phyloP scores from a whole-genome alignment of 2,113 vertebrate genomes.

The Cariama cristata region DNA sequence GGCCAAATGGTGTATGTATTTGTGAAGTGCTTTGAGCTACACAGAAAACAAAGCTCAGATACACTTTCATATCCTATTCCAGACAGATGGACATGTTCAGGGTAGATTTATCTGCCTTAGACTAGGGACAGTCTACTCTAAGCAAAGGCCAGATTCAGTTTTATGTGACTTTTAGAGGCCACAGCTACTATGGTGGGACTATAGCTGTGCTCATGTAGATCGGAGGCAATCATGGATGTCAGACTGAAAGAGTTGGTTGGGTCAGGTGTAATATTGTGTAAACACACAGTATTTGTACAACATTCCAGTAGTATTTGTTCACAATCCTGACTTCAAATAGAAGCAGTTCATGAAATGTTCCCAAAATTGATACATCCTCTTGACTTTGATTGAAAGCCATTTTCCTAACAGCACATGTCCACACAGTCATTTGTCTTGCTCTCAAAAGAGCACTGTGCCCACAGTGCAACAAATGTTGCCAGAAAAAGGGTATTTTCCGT shows the following conservation, averaged over 20 bases:
- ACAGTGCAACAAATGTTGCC: background rate
- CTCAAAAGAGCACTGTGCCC: background rate
- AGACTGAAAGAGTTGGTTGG: background rate
- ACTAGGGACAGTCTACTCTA: background rate
- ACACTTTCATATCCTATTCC: background rate
- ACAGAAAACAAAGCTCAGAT: background rate
- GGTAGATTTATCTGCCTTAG: background rate
- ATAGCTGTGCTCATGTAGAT: background rate
- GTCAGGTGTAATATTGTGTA: background rate
- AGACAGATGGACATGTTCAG: background rate
- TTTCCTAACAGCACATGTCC: background rate
- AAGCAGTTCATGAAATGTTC: background rate
- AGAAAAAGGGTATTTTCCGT: background rate
- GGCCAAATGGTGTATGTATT: background rate
- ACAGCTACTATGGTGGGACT: background rate
- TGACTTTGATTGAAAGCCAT: slow-evolving; percentile 8
- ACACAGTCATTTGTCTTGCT: background rate
- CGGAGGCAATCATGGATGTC: background rate
- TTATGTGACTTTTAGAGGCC: background rate
- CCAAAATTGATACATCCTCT: background rate
- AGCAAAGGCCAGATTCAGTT: background rate
- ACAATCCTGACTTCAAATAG: background rate
- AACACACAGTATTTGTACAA: background rate
- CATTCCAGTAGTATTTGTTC: background rate
- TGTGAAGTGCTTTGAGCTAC: background rate